A percentile compares a stretch with the other conserved stretches of the same genome.
Conservation (phyloP, 2,113 vertebrate species). For the Calonectris borealis region DNA sequence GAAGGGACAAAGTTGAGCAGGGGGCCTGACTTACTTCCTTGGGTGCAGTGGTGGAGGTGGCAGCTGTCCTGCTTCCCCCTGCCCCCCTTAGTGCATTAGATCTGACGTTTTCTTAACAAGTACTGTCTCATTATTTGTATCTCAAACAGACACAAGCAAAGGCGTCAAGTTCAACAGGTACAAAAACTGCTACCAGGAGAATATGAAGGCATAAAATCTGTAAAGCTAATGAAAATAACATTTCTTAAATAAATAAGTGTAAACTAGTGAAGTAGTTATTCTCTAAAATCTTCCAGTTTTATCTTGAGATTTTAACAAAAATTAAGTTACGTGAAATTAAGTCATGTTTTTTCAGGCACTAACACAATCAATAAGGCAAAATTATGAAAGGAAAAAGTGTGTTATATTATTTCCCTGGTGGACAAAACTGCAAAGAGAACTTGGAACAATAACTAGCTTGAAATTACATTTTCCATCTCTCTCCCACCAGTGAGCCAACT, state of each 20-base stretch:
- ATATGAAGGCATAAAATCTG: no score
- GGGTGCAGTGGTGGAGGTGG: background rate
- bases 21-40: background rate
- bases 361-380: background rate
- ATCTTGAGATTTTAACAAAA: no score
- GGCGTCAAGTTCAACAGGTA: background rate
- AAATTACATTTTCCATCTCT: background rate
- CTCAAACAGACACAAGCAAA: background rate
- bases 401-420: background rate
- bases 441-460: background rate
- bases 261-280: no score
- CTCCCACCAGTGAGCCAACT: background rate
- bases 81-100: background rate
- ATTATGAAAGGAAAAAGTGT: background rate
- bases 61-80: background rate
- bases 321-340: no score
- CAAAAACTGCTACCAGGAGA: background rate
- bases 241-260: no score
- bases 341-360: no score
- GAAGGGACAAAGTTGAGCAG: background rate
- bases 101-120: background rate
- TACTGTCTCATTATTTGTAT: background rate
- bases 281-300: no score
- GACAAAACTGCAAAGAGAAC: background rate
- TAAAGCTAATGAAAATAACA: no score